Conservation (phyloP, 2,113 vertebrate genomes). For the Ceuthmochares aereus region DNA sequence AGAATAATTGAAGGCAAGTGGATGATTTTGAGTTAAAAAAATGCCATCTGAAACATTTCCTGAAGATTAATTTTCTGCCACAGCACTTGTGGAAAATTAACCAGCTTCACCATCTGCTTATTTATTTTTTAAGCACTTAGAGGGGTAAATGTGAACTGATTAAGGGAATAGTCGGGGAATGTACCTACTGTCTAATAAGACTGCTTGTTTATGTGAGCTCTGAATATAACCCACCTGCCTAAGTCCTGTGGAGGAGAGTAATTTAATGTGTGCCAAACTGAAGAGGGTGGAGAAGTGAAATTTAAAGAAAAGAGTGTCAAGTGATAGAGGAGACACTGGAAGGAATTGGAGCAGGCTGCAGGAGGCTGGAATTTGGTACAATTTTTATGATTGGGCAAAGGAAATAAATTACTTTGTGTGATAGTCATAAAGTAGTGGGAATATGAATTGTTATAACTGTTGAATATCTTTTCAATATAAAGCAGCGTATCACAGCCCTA, state of each 20-base stretch:
- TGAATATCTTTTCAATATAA: constrained; percentile 8
- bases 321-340: background rate
- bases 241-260: background rate
- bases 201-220: constrained; percentile 25
- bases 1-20: background rate
- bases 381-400: background rate
- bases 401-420: constrained; percentile 4
- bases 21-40: constrained; percentile 38
- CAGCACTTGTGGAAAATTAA: constrained; percentile 21
- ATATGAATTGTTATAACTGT: constrained; percentile 44
- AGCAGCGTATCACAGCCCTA: background rate
- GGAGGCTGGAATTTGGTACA: background rate
- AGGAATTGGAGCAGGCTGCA: background rate
- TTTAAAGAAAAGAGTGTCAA: background rate
- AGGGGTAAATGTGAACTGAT: constrained; percentile 54
- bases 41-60: background rate
- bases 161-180: background rate
- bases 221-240: constrained; percentile 37
- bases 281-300: background rate
- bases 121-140: constrained; percentile 47
- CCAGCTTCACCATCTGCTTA: constrained; percentile 54
- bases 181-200: background rate
- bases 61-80: constrained; percentile 18
- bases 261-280: background rate
- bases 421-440: constrained; percentile 17